These are phyloP conservation scores for Urocolius indicus DNA, from an alignment of 2,113 vertebrate species.

Conservation along the genomic window DNA sequence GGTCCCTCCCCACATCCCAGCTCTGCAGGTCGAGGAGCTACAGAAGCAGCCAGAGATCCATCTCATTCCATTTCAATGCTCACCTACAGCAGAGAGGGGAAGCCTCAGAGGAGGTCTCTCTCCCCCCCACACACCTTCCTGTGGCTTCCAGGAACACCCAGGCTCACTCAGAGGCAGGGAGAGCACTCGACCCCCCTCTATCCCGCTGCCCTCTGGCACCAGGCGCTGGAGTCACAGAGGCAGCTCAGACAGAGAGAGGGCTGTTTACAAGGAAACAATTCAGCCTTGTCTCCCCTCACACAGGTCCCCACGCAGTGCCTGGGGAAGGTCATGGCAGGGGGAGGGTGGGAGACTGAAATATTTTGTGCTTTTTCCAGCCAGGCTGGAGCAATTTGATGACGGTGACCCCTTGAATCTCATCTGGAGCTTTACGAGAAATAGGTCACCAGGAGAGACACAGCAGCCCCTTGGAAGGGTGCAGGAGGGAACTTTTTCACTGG, in stretches of 20 bases:
- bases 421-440: neutral
- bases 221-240: neutral
- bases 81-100: neutral
- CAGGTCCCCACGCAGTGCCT: neutral
- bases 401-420: neutral
- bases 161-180: rapidly evolving
- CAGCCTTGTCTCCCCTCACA: neutral
- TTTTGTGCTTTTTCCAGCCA: neutral
- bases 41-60: neutral
- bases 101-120: neutral
- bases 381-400: neutral
- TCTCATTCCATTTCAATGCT: rapidly evolving
- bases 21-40: neutral
- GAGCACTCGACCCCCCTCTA: neutral
- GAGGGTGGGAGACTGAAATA: neutral
- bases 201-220: neutral
- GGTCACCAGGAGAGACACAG: neutral
- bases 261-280: conserved; percentile 10
- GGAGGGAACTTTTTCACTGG: neutral
- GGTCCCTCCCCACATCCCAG: neutral
- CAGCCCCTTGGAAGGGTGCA: neutral
- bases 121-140: neutral
- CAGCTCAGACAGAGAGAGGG: neutral
- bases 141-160: neutral
- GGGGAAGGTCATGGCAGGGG: neutral